phyloP scores from a whole-genome alignment of 1,140 invertebrate genomes.

The Drosophila ercepeae region DNA sequence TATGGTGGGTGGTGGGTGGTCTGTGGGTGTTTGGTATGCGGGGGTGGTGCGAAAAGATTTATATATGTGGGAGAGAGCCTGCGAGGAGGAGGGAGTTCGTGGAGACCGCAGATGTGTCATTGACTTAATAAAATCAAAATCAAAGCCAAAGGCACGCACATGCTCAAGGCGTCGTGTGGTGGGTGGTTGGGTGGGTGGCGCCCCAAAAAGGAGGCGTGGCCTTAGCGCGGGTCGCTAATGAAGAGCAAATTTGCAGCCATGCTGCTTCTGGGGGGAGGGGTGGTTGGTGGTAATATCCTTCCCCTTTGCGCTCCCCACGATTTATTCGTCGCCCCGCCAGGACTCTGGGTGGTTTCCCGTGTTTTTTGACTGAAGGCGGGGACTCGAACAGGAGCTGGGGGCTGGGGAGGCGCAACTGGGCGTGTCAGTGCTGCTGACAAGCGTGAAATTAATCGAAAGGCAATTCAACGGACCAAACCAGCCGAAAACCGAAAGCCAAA shows the following conservation, averaged over 20 bases:
- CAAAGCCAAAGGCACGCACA: slow-evolving; percentile 80
- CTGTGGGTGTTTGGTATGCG: not conserved
- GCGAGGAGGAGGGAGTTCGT: slow-evolving; percentile 13
- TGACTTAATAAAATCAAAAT: slow-evolving; percentile 83
- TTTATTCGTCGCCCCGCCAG: not conserved
- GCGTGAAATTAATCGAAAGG: slow-evolving; percentile 82
- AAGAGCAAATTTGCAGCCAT: slow-evolving; percentile 71
- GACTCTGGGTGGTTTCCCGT: slow-evolving; percentile 1
- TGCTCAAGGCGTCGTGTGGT: slow-evolving; percentile 44
- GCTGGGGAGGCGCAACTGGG: slow-evolving; percentile 42
- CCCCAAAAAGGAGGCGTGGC: slow-evolving; percentile 3
- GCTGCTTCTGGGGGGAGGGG: slow-evolving; percentile 6
- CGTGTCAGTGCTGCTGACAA: slow-evolving; percentile 78
- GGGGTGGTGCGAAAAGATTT: slow-evolving; percentile 6
- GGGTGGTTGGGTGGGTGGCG: not conserved
- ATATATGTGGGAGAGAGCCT: not conserved
- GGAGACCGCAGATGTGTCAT: slow-evolving; percentile 79
- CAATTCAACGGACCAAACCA: slow-evolving; percentile 58
- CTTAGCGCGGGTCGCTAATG: slow-evolving; percentile 55
- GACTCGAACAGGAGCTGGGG: not conserved
- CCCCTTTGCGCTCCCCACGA: slow-evolving; percentile 3
- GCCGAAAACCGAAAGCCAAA: slow-evolving; percentile 11
- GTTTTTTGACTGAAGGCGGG: not conserved
- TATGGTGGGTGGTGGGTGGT: not conserved
- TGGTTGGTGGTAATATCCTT: not conserved